Conservation (phyloP, 2,797 vertebrate genomes). For the Pogonophryne albipinna region DNA sequence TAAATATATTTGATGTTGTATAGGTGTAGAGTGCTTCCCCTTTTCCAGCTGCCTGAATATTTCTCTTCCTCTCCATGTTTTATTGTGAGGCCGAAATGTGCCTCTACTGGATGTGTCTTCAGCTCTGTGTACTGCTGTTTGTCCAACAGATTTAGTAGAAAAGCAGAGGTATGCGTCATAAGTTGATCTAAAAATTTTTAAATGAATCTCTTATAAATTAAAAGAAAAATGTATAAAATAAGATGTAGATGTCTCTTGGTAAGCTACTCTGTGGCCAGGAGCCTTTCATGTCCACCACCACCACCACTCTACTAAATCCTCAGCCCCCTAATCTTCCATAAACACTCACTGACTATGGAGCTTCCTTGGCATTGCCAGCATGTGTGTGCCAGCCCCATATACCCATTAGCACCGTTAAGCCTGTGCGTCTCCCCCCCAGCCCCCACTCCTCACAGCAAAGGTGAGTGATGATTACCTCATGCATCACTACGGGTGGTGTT, state of each 20-base stretch:
- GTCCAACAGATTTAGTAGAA: conserved; percentile 59
- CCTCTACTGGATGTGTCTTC: conserved; percentile 49
- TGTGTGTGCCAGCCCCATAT: conserved; percentile 54
- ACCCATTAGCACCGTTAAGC: conserved; percentile 68
- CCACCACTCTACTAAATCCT: conserved; percentile 66
- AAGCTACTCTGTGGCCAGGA: conserved; percentile 42
- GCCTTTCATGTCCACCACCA: conserved; percentile 64
- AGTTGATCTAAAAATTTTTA: neutral
- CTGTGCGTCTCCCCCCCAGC: conserved; percentile 27
- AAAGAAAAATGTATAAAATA: neutral
- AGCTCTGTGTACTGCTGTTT: conserved; percentile 54
- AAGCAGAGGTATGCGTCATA: conserved; percentile 5
- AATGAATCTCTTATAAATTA: neutral
- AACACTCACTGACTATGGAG: conserved; percentile 67
- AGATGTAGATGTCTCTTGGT: conserved; percentile 14
- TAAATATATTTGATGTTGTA: conserved; percentile 69
- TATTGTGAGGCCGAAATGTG: conserved; percentile 53
- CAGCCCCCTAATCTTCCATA: conserved; percentile 70
- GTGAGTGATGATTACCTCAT: conserved; percentile 65
- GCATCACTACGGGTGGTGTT: conserved; percentile 42
- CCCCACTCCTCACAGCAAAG: conserved; percentile 49
- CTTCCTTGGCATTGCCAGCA: conserved; percentile 56
- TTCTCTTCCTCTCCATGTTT: conserved; percentile 52
- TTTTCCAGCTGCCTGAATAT: conserved; percentile 61
- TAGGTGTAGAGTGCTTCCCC: conserved; percentile 41